Conservation (phyloP, 2,888 invertebrate genomes). For the Ichneumoninae sp. region DNA sequence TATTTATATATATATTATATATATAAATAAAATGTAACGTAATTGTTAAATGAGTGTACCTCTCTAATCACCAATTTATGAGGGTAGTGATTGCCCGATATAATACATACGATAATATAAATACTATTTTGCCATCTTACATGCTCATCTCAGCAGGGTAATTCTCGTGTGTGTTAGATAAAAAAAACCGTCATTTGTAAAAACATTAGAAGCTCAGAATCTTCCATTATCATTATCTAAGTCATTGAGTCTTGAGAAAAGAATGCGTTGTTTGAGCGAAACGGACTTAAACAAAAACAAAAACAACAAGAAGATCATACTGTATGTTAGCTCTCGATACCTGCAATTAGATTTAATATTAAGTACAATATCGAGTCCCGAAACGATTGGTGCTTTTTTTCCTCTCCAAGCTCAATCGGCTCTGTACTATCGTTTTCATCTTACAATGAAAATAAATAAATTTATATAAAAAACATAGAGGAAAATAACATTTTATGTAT, state of each 20-base stretch:
- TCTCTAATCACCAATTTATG: slow-evolving; percentile 63
- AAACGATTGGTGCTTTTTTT: slow-evolving; percentile 8
- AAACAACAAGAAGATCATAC: neutral
- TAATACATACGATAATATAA: slow-evolving; percentile 21
- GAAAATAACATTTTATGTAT: slow-evolving; percentile 74
- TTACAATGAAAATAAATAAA: slow-evolving; percentile 1
- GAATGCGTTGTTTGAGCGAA: slow-evolving; percentile 4
- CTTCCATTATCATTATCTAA: slow-evolving; percentile 63
- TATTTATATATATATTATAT: slow-evolving; percentile 28
- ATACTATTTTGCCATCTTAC: slow-evolving; percentile 39
- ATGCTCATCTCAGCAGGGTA: slow-evolving; percentile 24
- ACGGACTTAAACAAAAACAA: neutral
- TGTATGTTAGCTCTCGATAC: slow-evolving; percentile 26
- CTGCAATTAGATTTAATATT: slow-evolving; percentile 31
- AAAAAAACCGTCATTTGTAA: slow-evolving; percentile 9
- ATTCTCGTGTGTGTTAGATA: slow-evolving; percentile 2
- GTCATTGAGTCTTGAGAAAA: slow-evolving; percentile 40
- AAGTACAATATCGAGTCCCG: slow-evolving; percentile 2
- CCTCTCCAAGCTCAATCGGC: slow-evolving; percentile 13
- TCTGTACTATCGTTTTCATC: slow-evolving; percentile 28
- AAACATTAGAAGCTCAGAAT: slow-evolving; percentile 46
- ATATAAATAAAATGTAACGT: slow-evolving; percentile 62
- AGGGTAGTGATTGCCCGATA: slow-evolving; percentile 32
- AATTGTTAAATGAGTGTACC: slow-evolving; percentile 75
- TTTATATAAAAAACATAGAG: slow-evolving; percentile 22